Evolutionary conservation across 2,797 vertebrate species (phyloP).

Genomic region (Semaprochilodus insignis): DNA sequence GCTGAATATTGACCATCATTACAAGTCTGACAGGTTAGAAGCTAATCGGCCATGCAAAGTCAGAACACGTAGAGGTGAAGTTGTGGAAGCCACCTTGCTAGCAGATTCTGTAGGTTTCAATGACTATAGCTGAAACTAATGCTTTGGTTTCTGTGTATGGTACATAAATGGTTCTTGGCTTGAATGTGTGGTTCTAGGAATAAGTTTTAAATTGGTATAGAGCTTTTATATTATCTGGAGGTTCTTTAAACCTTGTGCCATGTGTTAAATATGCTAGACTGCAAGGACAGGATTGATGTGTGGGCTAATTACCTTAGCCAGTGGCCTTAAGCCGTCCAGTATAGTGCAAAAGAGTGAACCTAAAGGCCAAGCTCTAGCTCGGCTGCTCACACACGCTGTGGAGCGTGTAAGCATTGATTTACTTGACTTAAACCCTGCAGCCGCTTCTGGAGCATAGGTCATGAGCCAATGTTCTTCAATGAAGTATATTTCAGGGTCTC

Average conservation of each 20-base stretch:
- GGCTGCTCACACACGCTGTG: not conserved
- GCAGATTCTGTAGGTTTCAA: not conserved
- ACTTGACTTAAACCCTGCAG: constrained; percentile 1
- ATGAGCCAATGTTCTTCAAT: not conserved
- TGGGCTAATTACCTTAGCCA: constrained; percentile 47
- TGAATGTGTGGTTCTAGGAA: not conserved
- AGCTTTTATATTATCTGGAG: no score
- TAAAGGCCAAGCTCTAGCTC: not conserved
- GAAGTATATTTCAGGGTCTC: not conserved
- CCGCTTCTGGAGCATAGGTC: constrained; percentile 15
- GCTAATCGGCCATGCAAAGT: constrained; percentile 9
- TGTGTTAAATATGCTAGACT: constrained; percentile 50
- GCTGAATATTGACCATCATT: constrained; percentile 40
- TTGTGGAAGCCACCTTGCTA: constrained; percentile 33
- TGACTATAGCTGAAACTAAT: not conserved
- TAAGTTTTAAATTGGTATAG: not conserved
- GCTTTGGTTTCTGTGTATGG: not conserved
- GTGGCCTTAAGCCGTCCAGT: constrained; percentile 50
- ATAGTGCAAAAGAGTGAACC: constrained; percentile 27
- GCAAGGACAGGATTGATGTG: constrained; percentile 49
- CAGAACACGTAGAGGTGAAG: constrained; percentile 3
- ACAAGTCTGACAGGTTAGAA: constrained; percentile 45
- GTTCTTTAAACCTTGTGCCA: not conserved
- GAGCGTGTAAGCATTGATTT: constrained; percentile 27
- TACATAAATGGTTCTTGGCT: not conserved